Evolutionary conservation across 2,797 vertebrate species (phyloP).

Genomic region (Microctenopoma stevenorrisi): DNA sequence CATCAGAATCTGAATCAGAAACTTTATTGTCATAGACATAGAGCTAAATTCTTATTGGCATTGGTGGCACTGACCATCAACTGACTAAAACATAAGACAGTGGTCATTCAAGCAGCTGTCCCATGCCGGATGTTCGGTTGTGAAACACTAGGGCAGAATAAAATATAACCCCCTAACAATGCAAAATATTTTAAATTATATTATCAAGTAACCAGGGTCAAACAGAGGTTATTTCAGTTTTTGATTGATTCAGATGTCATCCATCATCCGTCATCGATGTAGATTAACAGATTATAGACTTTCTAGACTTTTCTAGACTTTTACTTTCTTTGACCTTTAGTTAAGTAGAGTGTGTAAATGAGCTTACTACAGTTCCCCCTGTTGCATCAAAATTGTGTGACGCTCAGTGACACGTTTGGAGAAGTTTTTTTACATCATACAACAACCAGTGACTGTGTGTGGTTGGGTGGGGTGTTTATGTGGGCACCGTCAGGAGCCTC

Average conservation of each 20-base stretch:
- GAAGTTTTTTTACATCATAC: slow-evolving; percentile 15
- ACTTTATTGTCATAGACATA: too few species aligned
- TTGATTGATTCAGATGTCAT: neutral
- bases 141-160: too few species aligned
- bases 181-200: neutral
- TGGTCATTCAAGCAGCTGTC: neutral
- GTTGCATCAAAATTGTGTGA: neutral
- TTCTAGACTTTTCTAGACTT: too few species aligned
- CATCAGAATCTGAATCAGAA: too few species aligned
- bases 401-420: neutral
- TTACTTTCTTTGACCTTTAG: neutral
- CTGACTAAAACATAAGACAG: neutral
- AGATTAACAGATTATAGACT: too few species aligned
- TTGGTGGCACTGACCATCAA: neutral
- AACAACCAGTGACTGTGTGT: neutral
- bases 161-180: neutral
- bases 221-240: neutral
- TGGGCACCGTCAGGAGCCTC: slow-evolving; percentile 39
- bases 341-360: slow-evolving; percentile 2
- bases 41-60: too few species aligned
- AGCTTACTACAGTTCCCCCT: slow-evolving; percentile 5
- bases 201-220: neutral
- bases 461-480: slow-evolving; percentile 8
- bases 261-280: too few species aligned
- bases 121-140: too few species aligned